Percentiles rank a stretch among this genome's conserved stretches.
phyloP scores from a whole-genome alignment of 2,113 vertebrate genomes.

The Crocuta crocuta region DNA sequence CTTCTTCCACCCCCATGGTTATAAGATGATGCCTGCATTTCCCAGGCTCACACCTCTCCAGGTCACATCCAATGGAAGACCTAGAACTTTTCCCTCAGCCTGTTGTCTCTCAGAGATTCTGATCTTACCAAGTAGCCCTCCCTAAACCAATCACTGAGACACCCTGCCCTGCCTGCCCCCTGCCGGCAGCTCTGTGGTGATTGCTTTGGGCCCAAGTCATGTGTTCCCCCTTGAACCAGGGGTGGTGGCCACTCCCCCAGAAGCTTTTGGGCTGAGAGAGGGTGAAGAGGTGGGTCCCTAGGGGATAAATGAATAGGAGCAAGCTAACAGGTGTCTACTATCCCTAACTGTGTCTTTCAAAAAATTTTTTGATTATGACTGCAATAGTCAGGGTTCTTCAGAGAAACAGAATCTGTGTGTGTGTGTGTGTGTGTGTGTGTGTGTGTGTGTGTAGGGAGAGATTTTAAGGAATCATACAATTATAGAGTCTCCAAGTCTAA shows the following conservation, averaged over 20 bases:
- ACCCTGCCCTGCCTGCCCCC: fast-evolving
- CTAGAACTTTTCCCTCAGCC: neutral
- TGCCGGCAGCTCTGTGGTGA: neutral
- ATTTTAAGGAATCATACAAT: neutral
- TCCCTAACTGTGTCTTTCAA: neutral
- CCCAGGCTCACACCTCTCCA: neutral
- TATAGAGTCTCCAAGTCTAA: neutral
- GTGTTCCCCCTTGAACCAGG: neutral
- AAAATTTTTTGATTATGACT: neutral
- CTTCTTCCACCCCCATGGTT: neutral
- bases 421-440: neutral
- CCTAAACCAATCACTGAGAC: neutral
- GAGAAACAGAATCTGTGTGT: neutral
- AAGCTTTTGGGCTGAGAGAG: neutral
- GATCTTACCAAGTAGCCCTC: neutral
- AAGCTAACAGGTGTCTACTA: neutral
- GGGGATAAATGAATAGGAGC: neutral
- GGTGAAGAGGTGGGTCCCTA: neutral
- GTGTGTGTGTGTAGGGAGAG: neutral
- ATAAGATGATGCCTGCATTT: neutral
- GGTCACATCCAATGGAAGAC: neutral
- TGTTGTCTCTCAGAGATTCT: neutral
- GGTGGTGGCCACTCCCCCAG: neutral
- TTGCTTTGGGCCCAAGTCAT: neutral
- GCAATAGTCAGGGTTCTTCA: neutral